Evolutionary conservation across 2,888 invertebrate species (phyloP), one percentile per base, ranked within the genome.

Genomic region (Pollenia labialis): DNA sequence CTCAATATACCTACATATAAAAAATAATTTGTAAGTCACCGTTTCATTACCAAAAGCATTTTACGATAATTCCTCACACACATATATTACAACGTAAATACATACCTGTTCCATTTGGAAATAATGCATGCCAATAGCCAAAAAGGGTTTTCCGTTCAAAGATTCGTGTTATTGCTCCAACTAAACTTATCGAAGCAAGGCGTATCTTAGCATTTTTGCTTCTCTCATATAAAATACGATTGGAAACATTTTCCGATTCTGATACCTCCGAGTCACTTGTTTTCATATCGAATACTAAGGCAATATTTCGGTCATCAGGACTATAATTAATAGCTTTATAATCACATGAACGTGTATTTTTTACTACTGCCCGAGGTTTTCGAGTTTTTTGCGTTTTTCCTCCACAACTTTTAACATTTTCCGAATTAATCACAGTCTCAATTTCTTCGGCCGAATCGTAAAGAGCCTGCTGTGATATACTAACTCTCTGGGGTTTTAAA

Each of bases 41-140:
- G 23, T 23, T 23, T 23, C 23, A 23, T 23, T 23, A 23, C 23
- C 23, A 23, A 23, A 23, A 23, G 23, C 23, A 2, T 23, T 23
- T 23, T 23, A 23, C 2, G 23, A 23, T 23, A 23, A 23, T 23
- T 23, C 1, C 23, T 2, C 23, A 23, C 23, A 23, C 2, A 32
- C 32, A 32, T 32, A 32, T 32, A 32, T 32, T 6, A 32, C 32
- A 32, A 32, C 32, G 32, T 32, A 54, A 4, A 12, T 90, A 96
- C 95, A 50, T 69, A 75, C 79, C 87, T 12, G 72, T 16, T 46
- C 89, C 88, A 42, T 88, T 90, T 0, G 97, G 96, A 14, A 97
- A 94, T 68, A 97, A 94, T 1, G 95, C 95, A 90, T 96, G 95
- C 97, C 97, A 97, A 92, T 96, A 97, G 3, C 96, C 96, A 91